Evolutionary conservation across 1,140 invertebrate species (phyloP), one percentile per base, ranked within the genome.

Genomic region (Anoplophora glabripennis): DNA sequence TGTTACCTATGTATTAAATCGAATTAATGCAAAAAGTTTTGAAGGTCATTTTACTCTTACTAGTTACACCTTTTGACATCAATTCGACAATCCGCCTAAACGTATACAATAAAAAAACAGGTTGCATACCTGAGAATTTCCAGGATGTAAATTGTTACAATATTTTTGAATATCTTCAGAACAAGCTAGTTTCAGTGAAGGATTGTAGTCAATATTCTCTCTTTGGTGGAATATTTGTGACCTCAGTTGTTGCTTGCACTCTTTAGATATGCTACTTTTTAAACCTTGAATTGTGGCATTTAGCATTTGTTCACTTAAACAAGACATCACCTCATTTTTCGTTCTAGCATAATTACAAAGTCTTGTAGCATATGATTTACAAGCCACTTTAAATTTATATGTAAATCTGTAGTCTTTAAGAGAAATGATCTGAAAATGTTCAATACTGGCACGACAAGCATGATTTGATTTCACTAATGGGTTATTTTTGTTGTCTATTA

Each of bases 351-450:
- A 79, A 7, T 83, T 81, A 77, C 96, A 99, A 75, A 88, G 88
- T 63, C 86, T 80, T 45, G 86, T 79, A 0, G 96, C 94, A 77
- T 92, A 86, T 8, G 83, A 81, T 67, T 89, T 88, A 70, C 96
- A 99, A 0, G 93, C 90, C 72, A 69, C 86, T 78, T 97, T 97
- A 75, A 99, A 99, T 74, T 94, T 95, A 66, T 89, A 91, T 15
- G 89, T 94, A 75, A 99, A 99, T 10, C 70, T 88, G 74, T 94
- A 97, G 78, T 96, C 93, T 76, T 97, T 94, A 57, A 98, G 76
- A 7, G 92, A 90, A 46, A 97, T 90, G 41, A 96, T 78, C 78
- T 94, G 91, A 71, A 92, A 89, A 80, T 99, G 96, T 77, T 99
- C 95, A 21, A 99, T 89, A 56, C 93, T 93, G 18, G 90, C 90